Base-by-base conservation (phyloP, 2,888 invertebrate species). In the Keiferia lycopersicella region DNA sequence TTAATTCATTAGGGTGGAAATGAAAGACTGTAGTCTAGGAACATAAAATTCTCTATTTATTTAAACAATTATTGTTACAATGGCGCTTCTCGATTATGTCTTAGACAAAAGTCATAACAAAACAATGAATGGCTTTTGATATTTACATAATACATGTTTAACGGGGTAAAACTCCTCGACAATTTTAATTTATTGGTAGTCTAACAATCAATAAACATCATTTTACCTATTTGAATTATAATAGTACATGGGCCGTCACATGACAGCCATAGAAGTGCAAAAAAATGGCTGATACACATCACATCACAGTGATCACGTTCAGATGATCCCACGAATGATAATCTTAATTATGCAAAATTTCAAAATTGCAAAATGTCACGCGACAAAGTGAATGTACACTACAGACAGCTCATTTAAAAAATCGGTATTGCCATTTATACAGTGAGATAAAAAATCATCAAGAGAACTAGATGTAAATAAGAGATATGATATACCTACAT, bases 41-140 rank as follows among this genome's bases (percentile, higher is more conserved):
- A 51, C 51, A 51, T 51, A 51, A 51, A 51, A 45, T 45, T 45
- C 45, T 51, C 51, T 22, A 51, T 51, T 51, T 51, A 51, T 51
- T 51, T 51, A 20, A 20, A 51, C 22, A 51, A 51, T 12, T 51
- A 18, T 12, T 18, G 22, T 51, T 51, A 51, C 51, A 51, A 51
- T 51, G 18, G 51, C 18, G 12, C 3, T 51, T 22, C 18, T 3
- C 20, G 22, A 18, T 51, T 51, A 51, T 22, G 51, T 51, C 12
- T 51, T 51, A 6, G 18, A 51, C 18, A 18, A 20, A 50, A 18
- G 16, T 50, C 51, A 22, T 11, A 51, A 51, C 18, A 51, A 51
- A 51, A 51, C 11, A 51, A 51, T 51, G 11, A 51, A 22, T 18
- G 22, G 51, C 51, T 51, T 50, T n/a, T 51, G 20, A 7, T 12